Percentiles rank a stretch among this genome's conserved stretches.
Conservation (phyloP, 2,888 invertebrate genomes). For the Harpalus rufipes region DNA sequence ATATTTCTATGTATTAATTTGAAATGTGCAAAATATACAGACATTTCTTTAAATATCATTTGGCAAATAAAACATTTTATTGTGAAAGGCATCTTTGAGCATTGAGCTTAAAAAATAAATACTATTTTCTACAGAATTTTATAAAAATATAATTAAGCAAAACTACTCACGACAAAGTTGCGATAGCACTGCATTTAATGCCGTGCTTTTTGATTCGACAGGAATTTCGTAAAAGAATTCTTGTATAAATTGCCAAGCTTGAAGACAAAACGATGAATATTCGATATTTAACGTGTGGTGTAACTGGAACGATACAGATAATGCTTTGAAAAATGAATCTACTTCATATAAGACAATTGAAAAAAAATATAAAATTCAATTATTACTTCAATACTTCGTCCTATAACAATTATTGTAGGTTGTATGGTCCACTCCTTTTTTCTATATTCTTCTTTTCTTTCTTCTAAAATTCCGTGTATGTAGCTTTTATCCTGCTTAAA, state of each 20-base stretch:
- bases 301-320: constrained; percentile 11
- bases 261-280: constrained; percentile 7
- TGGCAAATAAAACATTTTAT: constrained; percentile 19
- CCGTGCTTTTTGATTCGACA: constrained; percentile 7
- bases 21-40: constrained; percentile 11
- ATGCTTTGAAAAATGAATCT: constrained; percentile 10
- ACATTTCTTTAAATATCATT: neutral
- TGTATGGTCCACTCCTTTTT: neutral
- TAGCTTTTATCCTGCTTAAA: neutral
- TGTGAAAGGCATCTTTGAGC: neutral
- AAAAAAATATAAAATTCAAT: neutral
- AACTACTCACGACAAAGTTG: neutral
- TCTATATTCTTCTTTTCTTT: constrained; percentile 2
- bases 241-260: constrained; percentile 7
- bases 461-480: neutral
- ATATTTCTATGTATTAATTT: constrained; percentile 10
- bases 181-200: neutral
- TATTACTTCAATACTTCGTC: constrained; percentile 1
- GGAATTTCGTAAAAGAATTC: constrained; percentile 26
- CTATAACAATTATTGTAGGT: constrained; percentile 10
- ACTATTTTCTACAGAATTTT: neutral
- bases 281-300: constrained; percentile 12
- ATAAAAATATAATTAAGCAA: neutral
- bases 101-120: neutral
- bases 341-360: neutral